Evolutionary conservation across 2,888 invertebrate species (phyloP).

Genomic region (Ormia ochracea): DNA sequence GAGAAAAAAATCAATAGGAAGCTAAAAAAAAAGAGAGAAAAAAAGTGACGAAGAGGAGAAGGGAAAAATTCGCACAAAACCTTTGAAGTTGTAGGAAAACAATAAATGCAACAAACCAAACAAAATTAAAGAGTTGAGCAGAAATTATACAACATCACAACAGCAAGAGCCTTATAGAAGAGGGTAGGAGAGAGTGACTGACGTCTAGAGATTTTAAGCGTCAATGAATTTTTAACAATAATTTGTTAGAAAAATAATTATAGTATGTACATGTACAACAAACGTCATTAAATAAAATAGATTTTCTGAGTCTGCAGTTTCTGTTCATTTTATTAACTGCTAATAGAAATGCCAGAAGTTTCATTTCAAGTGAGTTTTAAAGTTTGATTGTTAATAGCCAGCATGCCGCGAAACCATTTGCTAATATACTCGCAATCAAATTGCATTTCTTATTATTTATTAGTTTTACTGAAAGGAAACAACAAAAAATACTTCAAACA

Average conservation of each 20-base stretch:
- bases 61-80: constrained; percentile 27
- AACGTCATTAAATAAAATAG: constrained; percentile 36
- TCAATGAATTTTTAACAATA: constrained; percentile 57
- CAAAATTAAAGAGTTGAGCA: constrained; percentile 56
- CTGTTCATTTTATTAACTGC: neutral
- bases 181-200: constrained; percentile 21
- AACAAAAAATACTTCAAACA: constrained; percentile 13
- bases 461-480: neutral
- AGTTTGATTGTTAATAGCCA: neutral
- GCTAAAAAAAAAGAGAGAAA: constrained; percentile 12
- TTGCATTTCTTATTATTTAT: neutral
- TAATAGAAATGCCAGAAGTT: neutral
- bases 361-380: neutral
- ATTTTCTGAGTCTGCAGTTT: constrained; percentile 4
- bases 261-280: constrained; percentile 7
- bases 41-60: constrained; percentile 12
- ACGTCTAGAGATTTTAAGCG: constrained; percentile 55
- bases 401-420: neutral
- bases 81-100: constrained; percentile 60
- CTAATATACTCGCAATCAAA: no score
- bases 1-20: constrained; percentile 53
- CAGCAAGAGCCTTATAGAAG: constrained; percentile 9
- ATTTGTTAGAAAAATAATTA: constrained; percentile 46
- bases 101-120: constrained; percentile 60
- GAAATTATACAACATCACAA: constrained; percentile 31